Evolutionary conservation across 1,140 invertebrate genomes (phyloP), one percentile per base, ranked within the genome.

Genomic region (Tribolium madens): DNA sequence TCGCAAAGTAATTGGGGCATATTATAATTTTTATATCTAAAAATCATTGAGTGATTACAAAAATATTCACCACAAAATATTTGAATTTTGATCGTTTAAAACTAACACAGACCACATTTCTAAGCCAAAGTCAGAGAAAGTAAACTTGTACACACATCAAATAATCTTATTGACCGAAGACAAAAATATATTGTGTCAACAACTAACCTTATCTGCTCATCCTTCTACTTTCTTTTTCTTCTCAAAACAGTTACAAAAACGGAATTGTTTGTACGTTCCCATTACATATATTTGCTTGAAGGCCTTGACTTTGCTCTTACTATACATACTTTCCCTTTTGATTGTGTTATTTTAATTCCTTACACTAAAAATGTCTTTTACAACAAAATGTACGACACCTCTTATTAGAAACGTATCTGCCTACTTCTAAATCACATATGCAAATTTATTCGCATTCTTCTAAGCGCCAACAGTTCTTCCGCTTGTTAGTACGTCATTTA

Each of bases 221-320:
- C 57, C 12, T 64, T n/a, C 12, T 33, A 13, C 57, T 64, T 64
- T 64, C 57, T 64, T 26, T 64, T 64, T 64, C 57, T 64, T 33
- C 21, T 26, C 13, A 64, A 64, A 31, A 33, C 57, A 64, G 57
- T 64, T 64, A 31, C 18, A 60, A 64, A 64, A 64, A 64, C 57
- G 57, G 57, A 64, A 33, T 64, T 64, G 31, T 64, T 64, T 33
- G 57, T 36, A 33, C 31, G 57, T 64, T 64, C 57, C 14, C 21
- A n/a, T 64, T 64, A 36, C 57, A 64, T 64, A 64, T 14, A 64
- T 64, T 64, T 64, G 33, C 57, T 36, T 18, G 4, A 5, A 33
- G 57, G 36, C 57, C 57, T 64, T 64, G 57, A 64, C 57, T 64
- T 64, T 64, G 57, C 21, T 64, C 57, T 64, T 12, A 64, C 57